Percentiles rank a stretch among this genome's conserved stretches.
Conservation (phyloP, 2,113 vertebrate genomes). For the Deroptyus accipitrinus region DNA sequence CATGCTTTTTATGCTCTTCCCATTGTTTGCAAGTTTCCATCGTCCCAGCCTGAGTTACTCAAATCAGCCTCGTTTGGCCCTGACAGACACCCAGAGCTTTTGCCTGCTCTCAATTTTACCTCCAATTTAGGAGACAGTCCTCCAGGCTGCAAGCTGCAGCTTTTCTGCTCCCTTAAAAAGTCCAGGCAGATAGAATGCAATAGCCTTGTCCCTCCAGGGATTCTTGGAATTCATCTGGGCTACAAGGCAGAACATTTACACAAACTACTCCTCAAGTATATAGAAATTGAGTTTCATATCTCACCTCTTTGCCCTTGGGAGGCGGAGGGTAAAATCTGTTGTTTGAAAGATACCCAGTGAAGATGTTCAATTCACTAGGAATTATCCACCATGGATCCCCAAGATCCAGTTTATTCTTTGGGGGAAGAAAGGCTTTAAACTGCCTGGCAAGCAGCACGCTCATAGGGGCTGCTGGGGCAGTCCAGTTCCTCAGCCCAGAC, state of each 20-base stretch:
- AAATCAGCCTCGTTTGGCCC: not conserved
- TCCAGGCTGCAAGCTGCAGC: not conserved
- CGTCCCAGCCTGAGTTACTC: not conserved
- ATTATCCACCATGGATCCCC: constrained; percentile 95
- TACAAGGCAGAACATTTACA: not conserved
- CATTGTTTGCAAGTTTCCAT: not conserved
- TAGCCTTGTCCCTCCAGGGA: not conserved
- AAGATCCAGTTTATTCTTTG: constrained; percentile 80
- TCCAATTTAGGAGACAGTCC: not conserved
- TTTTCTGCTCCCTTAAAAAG: not conserved
- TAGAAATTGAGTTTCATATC: not conserved
- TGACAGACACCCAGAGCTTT: not conserved
- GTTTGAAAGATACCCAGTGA: constrained; percentile 94
- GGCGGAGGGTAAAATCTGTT: constrained; percentile 92
- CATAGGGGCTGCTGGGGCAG: constrained; percentile 73
- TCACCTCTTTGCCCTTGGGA: constrained; percentile 93
- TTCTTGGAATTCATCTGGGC: not conserved
- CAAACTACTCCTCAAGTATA: not conserved
- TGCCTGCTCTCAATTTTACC: not conserved
- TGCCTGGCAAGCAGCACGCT: constrained; percentile 80
- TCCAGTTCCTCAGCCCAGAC: constrained; percentile 90
- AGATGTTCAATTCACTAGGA: constrained; percentile 92
- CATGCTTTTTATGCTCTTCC: accelerated
- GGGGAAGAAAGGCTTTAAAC: constrained; percentile 90
- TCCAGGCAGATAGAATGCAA: not conserved